phyloP scores from a whole-genome alignment of 2,797 vertebrate species.

The Hoplostethus atlanticus region DNA sequence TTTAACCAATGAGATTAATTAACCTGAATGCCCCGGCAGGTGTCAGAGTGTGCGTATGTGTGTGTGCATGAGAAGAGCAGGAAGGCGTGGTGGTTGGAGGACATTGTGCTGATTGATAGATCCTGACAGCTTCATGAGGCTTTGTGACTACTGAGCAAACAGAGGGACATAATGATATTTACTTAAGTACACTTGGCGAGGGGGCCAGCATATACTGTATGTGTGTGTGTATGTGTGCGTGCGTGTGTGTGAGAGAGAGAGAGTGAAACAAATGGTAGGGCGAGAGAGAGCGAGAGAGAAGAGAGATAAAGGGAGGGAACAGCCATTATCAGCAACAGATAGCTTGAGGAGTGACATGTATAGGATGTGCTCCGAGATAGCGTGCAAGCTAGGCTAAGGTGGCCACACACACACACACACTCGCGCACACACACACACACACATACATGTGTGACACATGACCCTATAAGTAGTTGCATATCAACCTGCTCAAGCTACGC shows the following conservation, averaged over 20 bases:
- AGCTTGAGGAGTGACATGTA: constrained; percentile 49
- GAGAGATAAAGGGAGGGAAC: constrained; percentile 8
- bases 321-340: constrained; percentile 60
- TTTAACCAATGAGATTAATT: not conserved
- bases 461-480: constrained; percentile 13
- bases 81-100: constrained; percentile 41
- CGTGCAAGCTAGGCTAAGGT: constrained; percentile 4
- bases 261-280: no score
- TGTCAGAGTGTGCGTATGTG: constrained; percentile 4
- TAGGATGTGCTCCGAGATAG: constrained; percentile 46
- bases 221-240: not conserved
- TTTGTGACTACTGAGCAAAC: constrained; percentile 62
- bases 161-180: constrained; percentile 63
- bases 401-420: not conserved
- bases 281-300: constrained; percentile 2
- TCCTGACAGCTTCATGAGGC: constrained; percentile 59
- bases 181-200: constrained; percentile 49
- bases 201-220: constrained; percentile 1
- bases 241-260: constrained; percentile 3
- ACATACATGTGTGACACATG: constrained; percentile 4
- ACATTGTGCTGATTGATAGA: constrained; percentile 50
- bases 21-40: not conserved
- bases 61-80: constrained; percentile 9
- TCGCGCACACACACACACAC: constrained; percentile 10
- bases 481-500: constrained; percentile 9